Evolutionary conservation across 1,140 invertebrate species (phyloP).

Genomic region (Odontomachus brunneus): DNA sequence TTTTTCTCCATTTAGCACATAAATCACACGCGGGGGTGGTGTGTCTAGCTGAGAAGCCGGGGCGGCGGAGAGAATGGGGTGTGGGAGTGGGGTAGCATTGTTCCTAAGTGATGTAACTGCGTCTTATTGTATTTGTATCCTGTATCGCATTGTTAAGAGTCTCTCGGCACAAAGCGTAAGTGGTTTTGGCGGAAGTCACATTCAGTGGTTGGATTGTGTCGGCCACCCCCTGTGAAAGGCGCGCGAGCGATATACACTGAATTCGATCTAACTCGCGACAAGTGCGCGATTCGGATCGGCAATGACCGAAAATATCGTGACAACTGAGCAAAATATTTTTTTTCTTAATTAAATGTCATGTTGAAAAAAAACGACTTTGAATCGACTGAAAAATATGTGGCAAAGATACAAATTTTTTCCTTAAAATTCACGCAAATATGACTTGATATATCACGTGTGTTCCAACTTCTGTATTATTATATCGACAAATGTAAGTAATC

Average conservation of each 20-base stretch:
- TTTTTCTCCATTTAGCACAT: constrained; percentile 86
- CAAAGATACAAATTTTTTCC: background rate
- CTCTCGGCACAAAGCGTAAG: constrained; percentile 85
- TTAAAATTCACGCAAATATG: background rate
- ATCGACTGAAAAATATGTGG: background rate
- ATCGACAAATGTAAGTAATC: background rate
- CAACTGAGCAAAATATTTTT: background rate
- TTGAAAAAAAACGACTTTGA: constrained; percentile 1
- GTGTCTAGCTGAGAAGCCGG: constrained; percentile 67
- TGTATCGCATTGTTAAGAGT: constrained; percentile 85
- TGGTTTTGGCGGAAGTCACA: constrained; percentile 86
- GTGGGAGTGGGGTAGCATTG: constrained; percentile 80
- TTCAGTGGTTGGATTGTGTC: constrained; percentile 85
- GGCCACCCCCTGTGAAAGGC: constrained; percentile 78
- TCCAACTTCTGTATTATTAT: background rate
- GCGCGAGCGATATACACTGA: constrained; percentile 72
- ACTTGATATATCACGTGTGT: background rate
- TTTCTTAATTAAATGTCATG: background rate
- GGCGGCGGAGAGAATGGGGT: constrained; percentile 44
- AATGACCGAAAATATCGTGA: background rate
- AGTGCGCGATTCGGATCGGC: background rate
- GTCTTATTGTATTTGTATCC: constrained; percentile 86
- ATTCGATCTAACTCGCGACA: constrained; percentile 68
- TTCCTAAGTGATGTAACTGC: constrained; percentile 86
- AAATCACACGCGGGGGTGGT: constrained; percentile 80